phyloP scores from a whole-genome alignment of 2,888 invertebrate genomes.

The Caenorhabditis uteleia region DNA sequence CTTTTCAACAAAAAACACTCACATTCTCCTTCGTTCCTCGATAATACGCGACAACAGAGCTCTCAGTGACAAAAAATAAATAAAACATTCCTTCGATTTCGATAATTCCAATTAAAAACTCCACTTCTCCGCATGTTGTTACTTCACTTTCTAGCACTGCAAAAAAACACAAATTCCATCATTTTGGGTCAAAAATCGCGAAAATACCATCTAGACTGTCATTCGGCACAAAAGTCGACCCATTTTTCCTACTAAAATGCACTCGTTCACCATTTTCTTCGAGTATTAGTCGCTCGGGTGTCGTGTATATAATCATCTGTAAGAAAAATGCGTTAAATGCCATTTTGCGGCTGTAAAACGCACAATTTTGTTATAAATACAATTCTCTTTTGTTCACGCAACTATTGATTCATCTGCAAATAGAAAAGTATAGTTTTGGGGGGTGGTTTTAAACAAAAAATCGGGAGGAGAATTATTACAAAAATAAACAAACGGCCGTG shows the following conservation, averaged over 20 bases:
- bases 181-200: neutral
- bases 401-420: no score
- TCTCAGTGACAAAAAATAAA: constrained; percentile 50
- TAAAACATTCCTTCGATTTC: constrained; percentile 40
- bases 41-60: constrained; percentile 40
- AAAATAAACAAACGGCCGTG: no score
- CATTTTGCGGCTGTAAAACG: no score
- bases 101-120: constrained; percentile 47
- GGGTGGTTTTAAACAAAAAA: no score
- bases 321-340: no score
- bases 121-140: constrained; percentile 40
- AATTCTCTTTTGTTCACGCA: no score
- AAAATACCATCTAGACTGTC: constrained; percentile 3
- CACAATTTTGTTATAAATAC: no score
- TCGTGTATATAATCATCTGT: constrained; percentile 31
- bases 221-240: neutral
- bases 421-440: no score
- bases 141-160: constrained; percentile 14
- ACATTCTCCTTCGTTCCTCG: constrained; percentile 21
- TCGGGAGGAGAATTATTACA: no score
- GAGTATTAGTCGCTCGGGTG: constrained; percentile 13
- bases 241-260: constrained; percentile 24
- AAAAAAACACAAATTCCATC: neutral
- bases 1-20: constrained; percentile 1
- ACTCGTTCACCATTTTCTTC: constrained; percentile 21